Base-by-base conservation (phyloP, 2,113 vertebrate genomes). In the Ammodytes marinus region DNA sequence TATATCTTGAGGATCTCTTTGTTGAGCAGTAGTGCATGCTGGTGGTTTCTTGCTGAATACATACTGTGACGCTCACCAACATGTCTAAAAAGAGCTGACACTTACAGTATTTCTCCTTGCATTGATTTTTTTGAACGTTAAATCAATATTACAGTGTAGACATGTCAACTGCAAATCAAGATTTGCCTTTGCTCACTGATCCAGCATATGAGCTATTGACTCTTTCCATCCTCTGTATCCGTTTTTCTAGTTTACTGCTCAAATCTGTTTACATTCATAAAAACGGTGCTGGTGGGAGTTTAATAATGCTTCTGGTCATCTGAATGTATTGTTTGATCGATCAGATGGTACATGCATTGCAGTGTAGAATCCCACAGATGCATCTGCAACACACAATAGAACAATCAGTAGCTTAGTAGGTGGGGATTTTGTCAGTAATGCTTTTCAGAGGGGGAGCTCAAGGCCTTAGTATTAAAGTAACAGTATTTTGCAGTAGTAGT, bases 131-230 rank as follows among this genome's bases (percentile, higher is more conserved):
- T 10, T 67, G 0, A 79, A 27, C 57, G 67, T 71, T 45, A 84
- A 80, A 79, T 84, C 66, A 46, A 55, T 82, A 75, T 75, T 55
- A 57, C 55, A 59, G 7, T 15, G 57, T 52, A 63, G 45, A 73
- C 54, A 4, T 76, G 5, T 75, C 70, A 1, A 69, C 46, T 54
- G 7, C n/a, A 80, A 82, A 88, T 79, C 47, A 82, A 79, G 64
- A 76, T 78, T 47, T 61, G 5, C 66, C 15, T 58, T 15, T 45
- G 53, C 49, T 76, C 63, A 19, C 45, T 54, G 63, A 40, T 70
- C 53, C 67, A 70, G 9, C 27, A 75, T 10, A 39, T 42, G 47
- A 70, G 53, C 58, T 64, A 49, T 50, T 53, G 66, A 86, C 39
- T 69, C 1, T 2, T 7, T 50, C 10, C 5, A 7, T 64, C 12